A percentile compares a stretch with the other conserved stretches of the same genome.
Conservation (phyloP, 2,888 invertebrate species). For the Acanthosepion lycidas region DNA sequence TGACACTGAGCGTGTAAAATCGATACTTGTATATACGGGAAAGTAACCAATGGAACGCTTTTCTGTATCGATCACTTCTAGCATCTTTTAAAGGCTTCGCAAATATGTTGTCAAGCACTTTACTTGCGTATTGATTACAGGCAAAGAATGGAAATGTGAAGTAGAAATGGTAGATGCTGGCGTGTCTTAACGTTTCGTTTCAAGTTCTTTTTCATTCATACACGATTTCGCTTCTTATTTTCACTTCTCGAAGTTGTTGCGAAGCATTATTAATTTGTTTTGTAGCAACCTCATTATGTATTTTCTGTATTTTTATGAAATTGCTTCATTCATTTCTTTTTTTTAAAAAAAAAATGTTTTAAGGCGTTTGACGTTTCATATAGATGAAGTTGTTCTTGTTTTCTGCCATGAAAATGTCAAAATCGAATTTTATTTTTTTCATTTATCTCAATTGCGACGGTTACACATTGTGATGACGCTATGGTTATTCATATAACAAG, state of each 20-base stretch:
- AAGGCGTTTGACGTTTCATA: no score
- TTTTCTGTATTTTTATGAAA: neutral
- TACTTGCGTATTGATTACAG: neutral
- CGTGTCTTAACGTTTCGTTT: neutral
- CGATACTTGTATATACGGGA: neutral
- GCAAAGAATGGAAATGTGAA: neutral
- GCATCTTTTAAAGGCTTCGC: conserved; percentile 20
- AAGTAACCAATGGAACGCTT: neutral
- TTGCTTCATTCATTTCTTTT: neutral
- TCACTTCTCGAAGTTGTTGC: neutral
- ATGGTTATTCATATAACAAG: no score
- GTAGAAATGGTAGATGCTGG: neutral
- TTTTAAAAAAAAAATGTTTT: no score
- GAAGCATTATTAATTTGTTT: neutral
- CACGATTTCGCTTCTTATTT: neutral
- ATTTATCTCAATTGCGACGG: no score
- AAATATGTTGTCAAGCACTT: conserved; percentile 22
- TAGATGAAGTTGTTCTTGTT: no score
- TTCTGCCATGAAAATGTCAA: no score
- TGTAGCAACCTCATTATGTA: neutral
- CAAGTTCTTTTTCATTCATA: neutral
- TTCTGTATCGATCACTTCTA: neutral
- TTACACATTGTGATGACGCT: no score
- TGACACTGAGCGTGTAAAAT: conserved; percentile 16
- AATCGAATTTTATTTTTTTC: no score